Evolutionary conservation across 2,888 invertebrate species (phyloP), one percentile per base, ranked within the genome.

Genomic region (Aphidius colemani): DNA sequence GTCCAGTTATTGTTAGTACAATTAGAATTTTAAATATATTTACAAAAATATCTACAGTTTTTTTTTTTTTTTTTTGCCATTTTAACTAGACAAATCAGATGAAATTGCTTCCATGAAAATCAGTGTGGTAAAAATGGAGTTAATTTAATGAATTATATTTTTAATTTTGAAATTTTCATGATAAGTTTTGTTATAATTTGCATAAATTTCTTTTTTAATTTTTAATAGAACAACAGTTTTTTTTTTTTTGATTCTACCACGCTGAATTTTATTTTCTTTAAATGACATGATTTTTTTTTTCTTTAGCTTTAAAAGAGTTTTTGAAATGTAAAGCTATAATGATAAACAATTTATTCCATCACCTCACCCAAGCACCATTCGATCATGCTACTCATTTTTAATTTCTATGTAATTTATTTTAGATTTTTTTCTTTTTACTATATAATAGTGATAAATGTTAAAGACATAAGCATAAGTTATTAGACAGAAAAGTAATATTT

Each of bases 1-100:
- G 84, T 84, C 77, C 77, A 30, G 85, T 84, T 86, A 86, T 83
- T 83, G 82, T 78, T 83, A 81, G 82, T 85, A 68, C 66, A 77
- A 30, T 84, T 84, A 82, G 80, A 76, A 70, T 67, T 30, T 57
- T 58, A 53, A 57, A 48, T 58, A 10, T 10, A 48, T 48, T 5
- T 30, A 30, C 30, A 30, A 30, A 30, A 57, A 39, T 48, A 30
- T 46, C 57, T 57, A 57, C 57, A 18, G 7, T 55, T 66, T 70
- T 67, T 63, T 68, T 49, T 67, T 63, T 68, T 49, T 66, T 69
- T 70, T 69, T 70, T 69, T 76, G 76, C 73, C 75, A 73, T 7
- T 48, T 74, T 75, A 74, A 72, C 73, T 70, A 5, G 2, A 30
- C 0, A 5, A 30, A 30, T 30, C 30, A 30, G 30, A 30, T 30